A percentile compares a stretch with the other conserved stretches of the same genome.
These are phyloP conservation scores for Rhamnusium bicolor DNA, from an alignment of 2,888 invertebrate genomes.

Conservation along the genomic window DNA sequence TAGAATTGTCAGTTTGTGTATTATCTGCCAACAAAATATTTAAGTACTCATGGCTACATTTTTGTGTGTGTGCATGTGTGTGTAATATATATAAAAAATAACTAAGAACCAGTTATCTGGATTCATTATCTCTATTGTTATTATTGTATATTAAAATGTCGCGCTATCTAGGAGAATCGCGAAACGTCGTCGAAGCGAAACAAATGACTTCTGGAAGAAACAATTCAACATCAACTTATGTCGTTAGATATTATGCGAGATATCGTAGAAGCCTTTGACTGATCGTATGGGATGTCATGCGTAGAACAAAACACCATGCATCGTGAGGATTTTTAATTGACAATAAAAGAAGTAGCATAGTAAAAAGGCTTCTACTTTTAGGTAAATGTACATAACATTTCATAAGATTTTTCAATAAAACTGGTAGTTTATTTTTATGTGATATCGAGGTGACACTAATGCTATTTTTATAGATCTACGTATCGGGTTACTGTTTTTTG, in stretches of 20 bases:
- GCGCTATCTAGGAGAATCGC: slow-evolving; percentile 60
- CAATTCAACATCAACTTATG: slow-evolving; percentile 49
- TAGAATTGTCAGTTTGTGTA: too few species aligned
- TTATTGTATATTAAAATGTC: slow-evolving; percentile 63
- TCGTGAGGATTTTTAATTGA: slow-evolving; percentile 45
- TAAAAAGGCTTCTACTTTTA: slow-evolving; percentile 4
- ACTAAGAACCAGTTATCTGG: slow-evolving; percentile 19
- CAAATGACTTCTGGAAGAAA: slow-evolving; percentile 60
- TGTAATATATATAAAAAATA: too few species aligned
- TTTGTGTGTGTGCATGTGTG: too few species aligned
- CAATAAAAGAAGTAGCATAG: slow-evolving; percentile 10
- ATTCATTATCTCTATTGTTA: slow-evolving; percentile 46
- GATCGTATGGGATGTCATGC: slow-evolving; percentile 45
- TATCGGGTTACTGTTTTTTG: slow-evolving; percentile 7
- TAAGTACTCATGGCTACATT: too few species aligned
- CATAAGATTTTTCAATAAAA: neutral
- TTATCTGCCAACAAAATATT: too few species aligned
- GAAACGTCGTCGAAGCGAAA: slow-evolving; percentile 61
- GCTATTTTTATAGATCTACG: slow-evolving; percentile 6
- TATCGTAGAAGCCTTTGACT: slow-evolving; percentile 46
- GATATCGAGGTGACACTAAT: neutral
- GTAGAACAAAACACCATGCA: slow-evolving; percentile 43
- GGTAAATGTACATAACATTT: neutral
- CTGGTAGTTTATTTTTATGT: neutral
- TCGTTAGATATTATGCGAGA: slow-evolving; percentile 46